Conservation (phyloP, 1,140 invertebrate genomes). For the Coenobita brevimanus region DNA sequence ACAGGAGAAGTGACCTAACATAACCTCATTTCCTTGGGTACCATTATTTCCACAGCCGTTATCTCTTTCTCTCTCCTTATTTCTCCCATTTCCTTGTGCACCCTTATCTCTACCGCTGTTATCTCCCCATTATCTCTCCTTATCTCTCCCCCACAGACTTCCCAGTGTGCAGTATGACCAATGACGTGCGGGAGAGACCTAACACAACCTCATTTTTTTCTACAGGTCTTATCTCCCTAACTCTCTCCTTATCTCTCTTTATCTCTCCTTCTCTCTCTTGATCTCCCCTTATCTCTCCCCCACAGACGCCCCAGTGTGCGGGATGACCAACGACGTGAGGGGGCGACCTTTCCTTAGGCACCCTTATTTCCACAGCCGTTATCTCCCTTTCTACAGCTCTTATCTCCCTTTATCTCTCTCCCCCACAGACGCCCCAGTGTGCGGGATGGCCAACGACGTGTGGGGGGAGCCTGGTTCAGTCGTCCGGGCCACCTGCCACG, state of each 20-base stretch:
- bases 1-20: too few relatives aligned
- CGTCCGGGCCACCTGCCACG: slow-evolving; percentile 54
- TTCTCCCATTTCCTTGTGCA: background rate
- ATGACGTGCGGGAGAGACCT: too few relatives aligned
- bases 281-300: slow-evolving; percentile 10
- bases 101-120: too few relatives aligned
- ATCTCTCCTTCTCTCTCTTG: background rate
- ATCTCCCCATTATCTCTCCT: too few relatives aligned
- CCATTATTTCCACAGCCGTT: too few relatives aligned
- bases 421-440: slow-evolving; percentile 65
- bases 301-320: background rate
- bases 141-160: slow-evolving; percentile 1
- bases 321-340: background rate
- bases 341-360: too few relatives aligned
- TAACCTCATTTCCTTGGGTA: too few relatives aligned
- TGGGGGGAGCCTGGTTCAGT: slow-evolving; percentile 61
- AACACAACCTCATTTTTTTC: too few relatives aligned
- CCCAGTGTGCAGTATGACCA: background rate
- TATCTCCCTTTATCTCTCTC: background rate
- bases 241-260: background rate
- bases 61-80: background rate
- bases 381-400: background rate
- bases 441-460: slow-evolving; percentile 41
- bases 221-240: too few relatives aligned
- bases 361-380: background rate